Evolutionary conservation across 1,140 invertebrate genomes (phyloP).

Genomic region (Chironomus striatipennis): DNA sequence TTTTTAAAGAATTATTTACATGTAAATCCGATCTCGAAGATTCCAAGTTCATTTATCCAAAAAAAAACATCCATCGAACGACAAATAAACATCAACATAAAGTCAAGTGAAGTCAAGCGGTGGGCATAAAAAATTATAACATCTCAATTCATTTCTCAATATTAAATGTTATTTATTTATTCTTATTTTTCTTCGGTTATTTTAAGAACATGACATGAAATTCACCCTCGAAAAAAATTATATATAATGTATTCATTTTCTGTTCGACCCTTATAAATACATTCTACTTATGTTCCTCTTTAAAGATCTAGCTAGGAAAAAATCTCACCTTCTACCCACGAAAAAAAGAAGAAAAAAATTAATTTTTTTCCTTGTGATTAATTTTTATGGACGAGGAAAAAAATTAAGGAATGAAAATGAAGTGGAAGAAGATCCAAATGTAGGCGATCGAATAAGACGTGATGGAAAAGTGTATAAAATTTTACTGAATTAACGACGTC

Average conservation of each 20-base stretch:
- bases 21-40: too few relatives aligned
- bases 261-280: not conserved
- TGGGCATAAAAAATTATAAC: not conserved
- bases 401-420: not conserved
- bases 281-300: not conserved
- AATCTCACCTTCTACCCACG: not conserved
- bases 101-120: not conserved
- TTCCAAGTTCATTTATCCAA: too few relatives aligned
- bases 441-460: not conserved
- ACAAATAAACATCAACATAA: not conserved
- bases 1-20: too few relatives aligned
- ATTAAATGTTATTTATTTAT: not conserved
- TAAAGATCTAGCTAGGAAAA: too few relatives aligned
- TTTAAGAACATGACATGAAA: not conserved
- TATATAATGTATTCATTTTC: conserved; percentile 3
- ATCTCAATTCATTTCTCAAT: conserved; percentile 1
- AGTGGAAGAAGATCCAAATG: not conserved
- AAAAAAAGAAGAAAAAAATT: not conserved
- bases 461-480: conserved; percentile 21
- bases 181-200: not conserved
- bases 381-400: conserved; percentile 15
- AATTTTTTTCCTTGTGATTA: conserved; percentile 23
- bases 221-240: not conserved
- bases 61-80: too few relatives aligned
- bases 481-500: not conserved